Conservation (phyloP, 2,888 invertebrate species). For the Tetramorium bicarinatum region DNA sequence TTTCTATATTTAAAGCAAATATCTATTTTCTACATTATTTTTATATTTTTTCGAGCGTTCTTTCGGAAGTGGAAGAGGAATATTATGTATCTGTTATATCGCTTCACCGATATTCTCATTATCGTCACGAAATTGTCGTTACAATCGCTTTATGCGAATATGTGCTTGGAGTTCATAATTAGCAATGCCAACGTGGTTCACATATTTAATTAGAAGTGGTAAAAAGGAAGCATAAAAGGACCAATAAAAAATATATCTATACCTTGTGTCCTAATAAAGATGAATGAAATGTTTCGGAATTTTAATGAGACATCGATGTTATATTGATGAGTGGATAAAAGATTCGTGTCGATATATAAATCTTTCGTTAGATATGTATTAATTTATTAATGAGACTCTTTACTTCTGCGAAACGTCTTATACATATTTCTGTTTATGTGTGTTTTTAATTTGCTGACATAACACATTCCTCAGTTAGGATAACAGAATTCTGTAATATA, state of each 20-base stretch:
- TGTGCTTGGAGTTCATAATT: conserved; percentile 32
- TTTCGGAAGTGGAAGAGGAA: neutral
- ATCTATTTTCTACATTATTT: neutral
- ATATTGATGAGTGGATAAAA: neutral
- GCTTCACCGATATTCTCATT: conserved; percentile 2
- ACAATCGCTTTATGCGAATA: conserved; percentile 21
- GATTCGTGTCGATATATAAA: neutral
- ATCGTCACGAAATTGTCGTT: conserved; percentile 41
- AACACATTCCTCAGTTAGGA: neutral
- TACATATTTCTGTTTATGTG: neutral
- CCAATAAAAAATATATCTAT: conserved; percentile 10
- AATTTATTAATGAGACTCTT: neutral
- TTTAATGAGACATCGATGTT: neutral
- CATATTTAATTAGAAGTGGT: conserved; percentile 38
- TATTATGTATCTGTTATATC: neutral
- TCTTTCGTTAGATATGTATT: neutral
- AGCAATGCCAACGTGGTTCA: conserved; percentile 10
- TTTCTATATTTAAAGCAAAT: neutral
- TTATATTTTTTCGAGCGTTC: neutral
- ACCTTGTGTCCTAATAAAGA: neutral
- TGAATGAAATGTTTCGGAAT: neutral
- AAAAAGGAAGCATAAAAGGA: conserved; percentile 20
- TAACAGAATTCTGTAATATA: conserved; percentile 15
- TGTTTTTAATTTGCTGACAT: neutral
- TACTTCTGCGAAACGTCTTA: neutral